These are phyloP conservation scores for Saimiri boliviensis DNA, from an alignment of 2,113 vertebrate species.

Conservation along the genomic window DNA sequence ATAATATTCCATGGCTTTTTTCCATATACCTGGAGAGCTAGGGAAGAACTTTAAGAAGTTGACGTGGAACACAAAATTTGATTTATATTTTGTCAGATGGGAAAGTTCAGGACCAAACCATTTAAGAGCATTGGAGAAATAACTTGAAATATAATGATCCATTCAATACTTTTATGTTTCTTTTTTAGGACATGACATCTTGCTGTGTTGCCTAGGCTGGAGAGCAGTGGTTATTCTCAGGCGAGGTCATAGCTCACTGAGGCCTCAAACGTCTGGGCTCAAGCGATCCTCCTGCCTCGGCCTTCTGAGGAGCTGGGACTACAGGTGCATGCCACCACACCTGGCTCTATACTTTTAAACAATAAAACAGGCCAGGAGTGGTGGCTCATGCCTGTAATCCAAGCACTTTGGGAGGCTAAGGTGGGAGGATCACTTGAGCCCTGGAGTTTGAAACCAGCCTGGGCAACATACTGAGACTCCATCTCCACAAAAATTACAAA, in stretches of 20 bases:
- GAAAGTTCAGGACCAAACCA: background rate
- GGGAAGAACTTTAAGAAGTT: background rate
- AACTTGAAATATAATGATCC: background rate
- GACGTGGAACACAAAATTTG: background rate
- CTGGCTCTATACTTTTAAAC: background rate
- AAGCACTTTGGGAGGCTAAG: too few species aligned
- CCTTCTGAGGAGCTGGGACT: background rate
- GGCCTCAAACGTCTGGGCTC: background rate
- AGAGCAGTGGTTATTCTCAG: background rate
- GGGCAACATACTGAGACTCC: too few species aligned
- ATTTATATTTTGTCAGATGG: background rate
- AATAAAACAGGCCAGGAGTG: too few species aligned
- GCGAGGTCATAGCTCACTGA: background rate
- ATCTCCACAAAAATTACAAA: too few species aligned
- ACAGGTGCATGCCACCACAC: background rate
- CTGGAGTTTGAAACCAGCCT: too few species aligned
- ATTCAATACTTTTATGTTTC: background rate
- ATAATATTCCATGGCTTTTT: background rate
- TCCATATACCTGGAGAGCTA: too few species aligned
- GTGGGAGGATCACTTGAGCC: too few species aligned
- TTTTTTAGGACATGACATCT: background rate
- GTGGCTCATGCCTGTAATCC: too few species aligned
- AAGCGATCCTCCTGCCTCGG: background rate
- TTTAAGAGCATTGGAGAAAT: background rate
- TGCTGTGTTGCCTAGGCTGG: background rate